These are phyloP conservation scores for Umimayanthus kanabou DNA, from an alignment of 92 coral and sea anemone genomes.

Conservation along the genomic window DNA sequence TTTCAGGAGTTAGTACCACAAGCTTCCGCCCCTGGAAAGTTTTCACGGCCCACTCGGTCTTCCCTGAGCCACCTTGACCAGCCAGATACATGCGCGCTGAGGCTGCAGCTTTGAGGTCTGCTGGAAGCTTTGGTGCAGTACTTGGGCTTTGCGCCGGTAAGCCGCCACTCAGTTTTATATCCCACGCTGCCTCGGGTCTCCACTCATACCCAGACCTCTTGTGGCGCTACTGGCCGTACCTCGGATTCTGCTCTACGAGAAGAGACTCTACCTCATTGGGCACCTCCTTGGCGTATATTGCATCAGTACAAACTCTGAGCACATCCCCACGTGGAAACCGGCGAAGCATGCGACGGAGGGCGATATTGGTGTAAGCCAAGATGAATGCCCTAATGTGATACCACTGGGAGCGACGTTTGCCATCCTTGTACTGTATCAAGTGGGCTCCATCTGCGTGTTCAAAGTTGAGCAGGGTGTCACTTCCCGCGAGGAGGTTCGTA, in stretches of 20 bases:
- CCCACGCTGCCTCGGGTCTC: background rate
- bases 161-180: background rate
- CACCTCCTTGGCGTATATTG: background rate
- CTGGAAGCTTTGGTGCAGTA: background rate
- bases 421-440: too few relatives aligned
- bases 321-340: background rate
- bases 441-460: too few relatives aligned
- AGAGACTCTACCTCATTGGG: too few relatives aligned
- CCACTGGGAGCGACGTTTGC: too few relatives aligned
- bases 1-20: too few relatives aligned
- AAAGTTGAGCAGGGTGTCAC: background rate
- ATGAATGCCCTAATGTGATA: too few relatives aligned
- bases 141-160: background rate
- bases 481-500: background rate
- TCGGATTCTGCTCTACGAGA: too few relatives aligned
- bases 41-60: background rate
- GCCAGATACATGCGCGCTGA: too few relatives aligned
- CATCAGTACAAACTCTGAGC: too few relatives aligned
- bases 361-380: too few relatives aligned
- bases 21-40: background rate
- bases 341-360: background rate
- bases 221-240: too few relatives aligned
- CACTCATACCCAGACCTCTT: background rate
- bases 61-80: background rate
- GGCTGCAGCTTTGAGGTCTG: background rate